Conservation (phyloP, 1,140 invertebrate species). For the Temnothorax longispinosus region DNA sequence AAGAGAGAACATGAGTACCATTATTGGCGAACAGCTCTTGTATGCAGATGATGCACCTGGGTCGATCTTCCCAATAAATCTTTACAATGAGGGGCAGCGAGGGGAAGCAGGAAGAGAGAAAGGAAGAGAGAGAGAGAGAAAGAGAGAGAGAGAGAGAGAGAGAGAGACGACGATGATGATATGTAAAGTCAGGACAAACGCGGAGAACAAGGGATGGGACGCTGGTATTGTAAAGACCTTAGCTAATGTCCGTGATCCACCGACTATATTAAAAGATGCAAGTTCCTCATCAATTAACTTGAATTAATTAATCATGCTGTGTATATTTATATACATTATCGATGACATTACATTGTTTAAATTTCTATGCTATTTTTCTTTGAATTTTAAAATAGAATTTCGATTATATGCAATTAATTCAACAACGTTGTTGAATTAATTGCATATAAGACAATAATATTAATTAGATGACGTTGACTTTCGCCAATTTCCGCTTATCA, state of each 20-base stretch:
- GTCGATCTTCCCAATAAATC: constrained; percentile 73
- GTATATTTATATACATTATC: neutral
- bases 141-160: neutral
- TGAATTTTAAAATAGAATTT: neutral
- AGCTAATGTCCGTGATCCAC: neutral
- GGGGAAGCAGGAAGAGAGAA: neutral
- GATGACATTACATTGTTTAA: neutral
- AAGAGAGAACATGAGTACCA: constrained; percentile 46
- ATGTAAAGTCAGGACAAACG: constrained; percentile 56
- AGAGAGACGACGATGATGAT: neutral
- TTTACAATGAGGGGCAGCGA: constrained; percentile 5
- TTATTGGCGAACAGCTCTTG: constrained; percentile 67
- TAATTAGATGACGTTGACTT: neutral
- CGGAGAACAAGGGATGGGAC: neutral
- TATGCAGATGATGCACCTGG: constrained; percentile 65
- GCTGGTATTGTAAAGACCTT: constrained; percentile 2
- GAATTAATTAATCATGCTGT: neutral
- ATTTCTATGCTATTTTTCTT: neutral
- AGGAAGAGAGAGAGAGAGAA: constrained; percentile 15
- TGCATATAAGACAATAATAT: neutral
- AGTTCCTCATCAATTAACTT: constrained; percentile 11
- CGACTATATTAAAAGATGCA: constrained; percentile 7
- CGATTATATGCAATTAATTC: too few species aligned
- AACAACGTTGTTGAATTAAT: neutral
- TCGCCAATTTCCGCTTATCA: neutral